Conservation (phyloP, 2,888 invertebrate species). For the Diaperis boleti region DNA sequence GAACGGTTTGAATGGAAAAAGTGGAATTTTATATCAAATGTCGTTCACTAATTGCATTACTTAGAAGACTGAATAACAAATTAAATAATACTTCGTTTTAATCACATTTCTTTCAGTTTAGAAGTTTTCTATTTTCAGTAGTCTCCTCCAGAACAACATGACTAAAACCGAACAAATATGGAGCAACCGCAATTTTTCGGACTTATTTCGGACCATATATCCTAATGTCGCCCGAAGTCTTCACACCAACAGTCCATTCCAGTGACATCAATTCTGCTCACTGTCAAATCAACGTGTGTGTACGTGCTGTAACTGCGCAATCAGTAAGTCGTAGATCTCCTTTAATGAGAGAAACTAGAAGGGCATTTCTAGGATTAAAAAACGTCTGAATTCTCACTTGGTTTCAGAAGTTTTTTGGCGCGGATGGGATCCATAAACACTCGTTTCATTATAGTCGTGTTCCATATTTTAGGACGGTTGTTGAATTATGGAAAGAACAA, state of each 20-base stretch:
- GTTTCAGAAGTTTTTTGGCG: conserved; percentile 4
- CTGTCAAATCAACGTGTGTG: conserved; percentile 34
- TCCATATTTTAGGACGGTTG: conserved; percentile 6
- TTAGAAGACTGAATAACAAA: no score
- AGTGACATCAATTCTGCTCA: conserved; percentile 32
- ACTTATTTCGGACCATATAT: conserved; percentile 26
- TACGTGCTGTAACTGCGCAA: conserved; percentile 44
- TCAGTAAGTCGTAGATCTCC: conserved; percentile 31
- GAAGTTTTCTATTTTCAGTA: no score
- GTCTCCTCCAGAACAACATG: background rate
- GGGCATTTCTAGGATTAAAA: background rate
- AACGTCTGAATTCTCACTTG: background rate
- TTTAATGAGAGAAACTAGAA: conserved; percentile 1
- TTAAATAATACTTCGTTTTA: no score
- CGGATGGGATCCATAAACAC: background rate
- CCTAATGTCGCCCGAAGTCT: conserved; percentile 19
- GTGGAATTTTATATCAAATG: no score
- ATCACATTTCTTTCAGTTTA: no score
- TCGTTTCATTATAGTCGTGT: conserved; percentile 5
- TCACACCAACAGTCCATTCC: conserved; percentile 9
- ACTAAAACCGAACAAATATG: conserved; percentile 23
- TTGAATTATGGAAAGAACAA: background rate
- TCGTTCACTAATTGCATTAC: no score
- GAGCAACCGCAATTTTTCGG: conserved; percentile 13
- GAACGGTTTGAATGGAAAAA: no score